Percentiles rank a stretch among this genome's conserved stretches.
phyloP scores from a whole-genome alignment of 2,888 invertebrate genomes.

The Sylvicola fuscatus region DNA sequence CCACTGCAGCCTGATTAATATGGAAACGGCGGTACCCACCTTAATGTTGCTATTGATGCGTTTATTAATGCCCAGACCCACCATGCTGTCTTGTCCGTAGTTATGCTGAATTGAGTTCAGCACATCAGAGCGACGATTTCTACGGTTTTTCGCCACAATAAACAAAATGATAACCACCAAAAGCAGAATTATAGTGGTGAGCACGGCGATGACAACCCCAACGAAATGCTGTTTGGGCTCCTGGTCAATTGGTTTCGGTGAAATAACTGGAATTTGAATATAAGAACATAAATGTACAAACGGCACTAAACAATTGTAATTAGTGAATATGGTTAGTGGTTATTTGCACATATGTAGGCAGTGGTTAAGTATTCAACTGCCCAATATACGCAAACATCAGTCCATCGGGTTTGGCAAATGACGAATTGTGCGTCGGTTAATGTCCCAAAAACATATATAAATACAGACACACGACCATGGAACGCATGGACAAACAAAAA shows the following conservation, averaged over 20 bases:
- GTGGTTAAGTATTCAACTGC: no score
- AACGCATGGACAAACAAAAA: not conserved
- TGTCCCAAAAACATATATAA: no score
- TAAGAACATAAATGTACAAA: not conserved
- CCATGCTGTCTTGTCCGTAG: constrained; percentile 21
- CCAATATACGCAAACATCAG: no score
- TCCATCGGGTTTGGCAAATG: not conserved
- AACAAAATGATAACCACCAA: constrained; percentile 46
- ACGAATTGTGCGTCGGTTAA: no score
- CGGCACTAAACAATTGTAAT: not conserved
- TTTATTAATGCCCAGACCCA: constrained; percentile 25
- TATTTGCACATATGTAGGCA: no score
- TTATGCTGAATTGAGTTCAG: constrained; percentile 26
- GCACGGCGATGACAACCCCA: constrained; percentile 44
- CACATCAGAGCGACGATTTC: constrained; percentile 25
- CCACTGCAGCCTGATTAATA: no score
- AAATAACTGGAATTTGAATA: constrained; percentile 15
- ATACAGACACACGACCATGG: not conserved
- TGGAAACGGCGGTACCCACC: constrained; percentile 10
- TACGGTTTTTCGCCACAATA: constrained; percentile 43
- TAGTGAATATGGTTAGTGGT: no score
- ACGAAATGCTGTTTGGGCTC: constrained; percentile 36
- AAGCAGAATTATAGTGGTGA: constrained; percentile 50
- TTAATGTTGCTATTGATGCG: constrained; percentile 26
- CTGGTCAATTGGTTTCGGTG: constrained; percentile 32